phyloP scores from a whole-genome alignment of 2,888 invertebrate species.

The Papilio protenor region DNA sequence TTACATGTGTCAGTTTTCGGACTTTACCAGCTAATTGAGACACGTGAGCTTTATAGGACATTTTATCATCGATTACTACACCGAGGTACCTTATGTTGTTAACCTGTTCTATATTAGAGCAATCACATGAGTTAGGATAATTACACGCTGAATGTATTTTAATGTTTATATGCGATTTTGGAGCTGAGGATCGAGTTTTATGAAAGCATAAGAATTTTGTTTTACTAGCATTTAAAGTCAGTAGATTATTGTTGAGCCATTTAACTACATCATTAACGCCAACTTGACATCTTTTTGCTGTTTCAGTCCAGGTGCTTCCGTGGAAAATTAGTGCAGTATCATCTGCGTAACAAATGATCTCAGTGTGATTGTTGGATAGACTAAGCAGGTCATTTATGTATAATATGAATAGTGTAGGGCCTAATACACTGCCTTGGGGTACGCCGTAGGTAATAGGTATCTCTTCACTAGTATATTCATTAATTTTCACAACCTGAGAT shows the following conservation, averaged over 20 bases:
- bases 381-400: neutral
- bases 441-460: too few relatives aligned
- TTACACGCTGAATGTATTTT: neutral
- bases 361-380: neutral
- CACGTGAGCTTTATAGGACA: too few relatives aligned
- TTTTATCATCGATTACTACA: too few relatives aligned
- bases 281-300: neutral
- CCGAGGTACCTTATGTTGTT: too few relatives aligned
- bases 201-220: neutral
- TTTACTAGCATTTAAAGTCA: neutral
- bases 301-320: neutral
- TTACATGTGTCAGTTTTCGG: too few relatives aligned
- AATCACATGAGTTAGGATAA: neutral
- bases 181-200: neutral
- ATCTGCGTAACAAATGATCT: neutral
- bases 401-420: neutral
- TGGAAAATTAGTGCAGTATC: slow-evolving; percentile 1
- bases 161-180: neutral
- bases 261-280: neutral
- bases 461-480: neutral
- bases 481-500: neutral
- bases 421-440: too few relatives aligned
- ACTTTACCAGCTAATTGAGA: too few relatives aligned
- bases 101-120: neutral
- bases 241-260: neutral